Evolutionary conservation across 2,888 invertebrate genomes (phyloP), one percentile per base, ranked within the genome.

Genomic region (Scaeva pyrastri): DNA sequence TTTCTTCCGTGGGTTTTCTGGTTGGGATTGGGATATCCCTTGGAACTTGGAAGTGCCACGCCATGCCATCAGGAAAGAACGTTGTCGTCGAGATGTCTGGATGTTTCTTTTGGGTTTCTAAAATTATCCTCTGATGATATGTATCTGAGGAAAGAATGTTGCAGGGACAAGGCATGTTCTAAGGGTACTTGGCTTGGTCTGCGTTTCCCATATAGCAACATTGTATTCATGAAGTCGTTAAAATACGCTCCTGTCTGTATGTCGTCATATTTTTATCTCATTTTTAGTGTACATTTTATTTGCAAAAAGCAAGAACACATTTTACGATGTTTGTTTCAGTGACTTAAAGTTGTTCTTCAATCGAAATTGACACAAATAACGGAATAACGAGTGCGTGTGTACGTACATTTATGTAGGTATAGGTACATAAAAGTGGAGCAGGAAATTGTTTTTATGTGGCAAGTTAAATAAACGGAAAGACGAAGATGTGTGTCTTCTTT

Each of bases 1-100:
- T 79, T 62, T 26, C 50, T 66, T 52, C 39, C 19, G 78, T 79
- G 84, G 84, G 84, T 84, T 84, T 84, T 84, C 84, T 84, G 83
- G 83, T 83, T 83, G 83, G 83, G 73, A 78, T 78, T 70, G 83
- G 83, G 78, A 78, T 83, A 78, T 74, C 75, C 79, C 84, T 84
- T 14, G 21, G 7, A 70, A 41, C 31, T 31, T 3, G 31, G 31
- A 5, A 31, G 31, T 5, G 31, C n/a, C n/a, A n/a, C n/a, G n/a
- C n/a, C n/a, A n/a, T n/a, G n/a, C n/a, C n/a, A n/a, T n/a, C n/a
- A 31, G 31, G 31, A 31, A 31, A 31, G 31, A 31, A 31, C 16
- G 64, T 52, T 50, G 74, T 68, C 75, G 80, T 58, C 85, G 45
- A 2, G 21, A 16, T 72, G 80, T 71, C 84, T 79, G 41, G 10